Conservation (phyloP, 1,140 invertebrate genomes). For the Drosophila tani region DNA sequence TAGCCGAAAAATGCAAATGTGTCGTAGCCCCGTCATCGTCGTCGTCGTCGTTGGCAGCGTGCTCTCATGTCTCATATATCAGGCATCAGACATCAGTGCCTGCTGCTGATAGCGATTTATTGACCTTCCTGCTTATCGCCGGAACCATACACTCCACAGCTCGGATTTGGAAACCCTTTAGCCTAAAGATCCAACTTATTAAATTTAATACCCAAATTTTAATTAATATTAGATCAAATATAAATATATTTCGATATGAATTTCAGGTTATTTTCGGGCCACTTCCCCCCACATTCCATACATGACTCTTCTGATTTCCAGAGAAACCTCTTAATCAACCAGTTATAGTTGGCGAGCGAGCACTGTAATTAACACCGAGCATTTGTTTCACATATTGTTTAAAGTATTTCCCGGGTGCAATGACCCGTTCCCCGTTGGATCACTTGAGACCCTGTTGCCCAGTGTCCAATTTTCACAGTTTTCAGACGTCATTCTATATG, state of each 20-base stretch:
- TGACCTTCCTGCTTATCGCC: slow-evolving; percentile 78
- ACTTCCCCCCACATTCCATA: not conserved
- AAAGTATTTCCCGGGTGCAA: slow-evolving; percentile 47
- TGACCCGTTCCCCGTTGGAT: slow-evolving; percentile 44
- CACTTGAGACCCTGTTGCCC: slow-evolving; percentile 6
- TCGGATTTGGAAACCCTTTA: slow-evolving; percentile 3
- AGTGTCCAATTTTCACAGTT: slow-evolving; percentile 16
- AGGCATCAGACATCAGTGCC: slow-evolving; percentile 50
- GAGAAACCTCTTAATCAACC: slow-evolving; percentile 26
- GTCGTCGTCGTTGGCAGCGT: not conserved
- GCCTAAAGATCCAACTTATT: not conserved
- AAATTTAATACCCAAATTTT: not conserved
- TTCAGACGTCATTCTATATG: slow-evolving; percentile 58
- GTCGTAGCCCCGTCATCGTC: not conserved
- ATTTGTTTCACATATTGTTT: slow-evolving; percentile 41
- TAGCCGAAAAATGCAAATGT: slow-evolving; percentile 46
- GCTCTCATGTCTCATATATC: slow-evolving; percentile 28
- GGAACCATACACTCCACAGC: slow-evolving; percentile 25
- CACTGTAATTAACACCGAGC: slow-evolving; percentile 32
- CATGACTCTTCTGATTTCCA: slow-evolving; percentile 11
- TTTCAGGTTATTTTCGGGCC: not conserved
- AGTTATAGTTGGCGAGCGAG: slow-evolving; percentile 12
- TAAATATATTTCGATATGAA: no score
- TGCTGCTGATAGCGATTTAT: slow-evolving; percentile 68
- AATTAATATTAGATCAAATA: not conserved